Evolutionary conservation across 2,888 invertebrate species (phyloP), one percentile per base, ranked within the genome.

Genomic region (Melanostoma mellinum): DNA sequence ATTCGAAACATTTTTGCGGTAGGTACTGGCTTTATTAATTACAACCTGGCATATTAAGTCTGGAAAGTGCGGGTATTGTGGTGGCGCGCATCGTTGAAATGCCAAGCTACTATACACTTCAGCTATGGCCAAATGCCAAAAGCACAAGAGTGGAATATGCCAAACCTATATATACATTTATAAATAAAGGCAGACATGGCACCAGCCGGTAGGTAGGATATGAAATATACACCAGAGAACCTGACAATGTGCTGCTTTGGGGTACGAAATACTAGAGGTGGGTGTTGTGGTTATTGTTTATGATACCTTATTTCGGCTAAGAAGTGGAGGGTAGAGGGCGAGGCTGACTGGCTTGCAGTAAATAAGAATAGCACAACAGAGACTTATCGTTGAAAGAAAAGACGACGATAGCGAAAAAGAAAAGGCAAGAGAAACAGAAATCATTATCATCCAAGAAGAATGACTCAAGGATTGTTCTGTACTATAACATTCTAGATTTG

Each of bases 371-470:
- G 3, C 40, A 40, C 33, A 50, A 48, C 63, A 65, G n/a, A 32
- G 38, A 52, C 40, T 52, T n/a, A 65, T 9, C 36, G 10, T 50
- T 20, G 44, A 60, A 6, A 42, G 3, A 46, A 46, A 46, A 46
- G 10, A 38, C 9, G 6, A 42, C 33, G 10, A 33, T 32, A 44
- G 5, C 1, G 36, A 46, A 61, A 38, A 2, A 63, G 3, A 63
- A 58, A 9, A 30, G n/a, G 6, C 32, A 8, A 2, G 50, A 72
- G 52, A 67, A 35, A 33, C 30, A 50, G 48, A 58, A 67, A 53
- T 79, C 79, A 79, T 84, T 84, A 84, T 79, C 79, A 71, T 75
- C 71, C 67, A 79, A 71, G 75, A 79, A 71, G 50, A 75, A 84
- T 61, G 65, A 74, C 74, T 67, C 71, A 38, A 40, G 82, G 44